Evolutionary conservation across 2,797 vertebrate genomes (phyloP).

Genomic region (Spatula versicolor): DNA sequence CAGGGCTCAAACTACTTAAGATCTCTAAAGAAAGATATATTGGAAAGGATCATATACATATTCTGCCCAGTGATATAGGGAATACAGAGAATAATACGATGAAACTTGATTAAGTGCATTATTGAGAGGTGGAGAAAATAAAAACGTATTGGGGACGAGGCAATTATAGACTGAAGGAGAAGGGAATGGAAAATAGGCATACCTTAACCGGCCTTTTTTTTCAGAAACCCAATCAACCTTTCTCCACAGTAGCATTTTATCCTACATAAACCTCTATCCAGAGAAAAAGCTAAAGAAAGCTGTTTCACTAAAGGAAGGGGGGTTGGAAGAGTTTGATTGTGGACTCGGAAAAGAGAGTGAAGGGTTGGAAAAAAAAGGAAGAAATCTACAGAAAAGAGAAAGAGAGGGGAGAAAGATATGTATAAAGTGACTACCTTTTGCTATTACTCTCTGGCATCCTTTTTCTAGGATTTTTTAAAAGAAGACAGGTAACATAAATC

Average conservation of each 20-base stretch:
- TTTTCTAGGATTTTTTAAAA: not conserved
- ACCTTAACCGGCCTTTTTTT: not conserved
- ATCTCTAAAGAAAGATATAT: not conserved
- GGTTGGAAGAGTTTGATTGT: not conserved
- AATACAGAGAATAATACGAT: not conserved
- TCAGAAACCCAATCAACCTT: not conserved
- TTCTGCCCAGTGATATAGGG: not conserved
- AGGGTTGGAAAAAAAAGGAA: not conserved
- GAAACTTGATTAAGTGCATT: not conserved
- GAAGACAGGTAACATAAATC: not conserved
- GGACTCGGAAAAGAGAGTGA: not conserved
- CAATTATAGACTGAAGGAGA: not conserved
- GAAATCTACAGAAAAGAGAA: not conserved
- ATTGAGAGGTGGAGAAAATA: not conserved
- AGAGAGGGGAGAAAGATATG: too few species aligned
- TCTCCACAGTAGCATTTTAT: not conserved
- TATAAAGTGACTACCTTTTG: not conserved
- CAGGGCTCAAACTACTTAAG: not conserved
- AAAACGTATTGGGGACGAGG: not conserved
- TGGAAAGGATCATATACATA: fast-evolving
- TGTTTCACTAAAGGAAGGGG: not conserved
- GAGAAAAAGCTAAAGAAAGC: not conserved
- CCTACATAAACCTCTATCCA: not conserved
- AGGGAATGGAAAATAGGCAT: not conserved
- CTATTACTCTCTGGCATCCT: not conserved